These are phyloP conservation scores for Netta rufina DNA, from an alignment of 2,797 vertebrate species.

Conservation along the genomic window DNA sequence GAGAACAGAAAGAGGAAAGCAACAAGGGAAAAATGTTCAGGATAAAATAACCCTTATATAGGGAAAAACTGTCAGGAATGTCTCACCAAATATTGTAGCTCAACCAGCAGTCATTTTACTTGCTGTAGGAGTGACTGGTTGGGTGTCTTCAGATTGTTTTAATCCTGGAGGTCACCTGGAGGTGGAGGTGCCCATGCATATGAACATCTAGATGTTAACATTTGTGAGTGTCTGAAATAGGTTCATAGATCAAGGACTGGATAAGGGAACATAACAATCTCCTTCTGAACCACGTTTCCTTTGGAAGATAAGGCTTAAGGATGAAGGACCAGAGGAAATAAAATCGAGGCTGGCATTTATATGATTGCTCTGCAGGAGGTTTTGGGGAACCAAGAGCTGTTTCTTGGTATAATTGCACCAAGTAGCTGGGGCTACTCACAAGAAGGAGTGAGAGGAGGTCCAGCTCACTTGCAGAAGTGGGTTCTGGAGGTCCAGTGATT, in stretches of 20 bases:
- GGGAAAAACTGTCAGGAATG: background rate
- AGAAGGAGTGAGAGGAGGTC: background rate
- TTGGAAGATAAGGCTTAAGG: background rate
- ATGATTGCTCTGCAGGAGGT: background rate
- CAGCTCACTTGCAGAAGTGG: background rate
- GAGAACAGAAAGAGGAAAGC: background rate
- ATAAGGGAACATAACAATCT: rapidly evolving
- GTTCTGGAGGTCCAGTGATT: rapidly evolving
- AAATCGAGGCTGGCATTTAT: background rate
- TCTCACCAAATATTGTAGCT: background rate
- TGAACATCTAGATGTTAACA: background rate
- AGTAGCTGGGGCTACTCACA: rapidly evolving
- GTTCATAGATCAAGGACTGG: rapidly evolving
- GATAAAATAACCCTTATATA: background rate
- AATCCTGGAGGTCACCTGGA: background rate
- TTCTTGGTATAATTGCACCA: too few relatives aligned
- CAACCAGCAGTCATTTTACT: background rate
- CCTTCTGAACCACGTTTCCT: background rate
- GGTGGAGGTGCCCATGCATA: too few relatives aligned
- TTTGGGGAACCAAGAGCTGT: background rate
- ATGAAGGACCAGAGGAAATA: background rate
- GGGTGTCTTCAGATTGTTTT: background rate
- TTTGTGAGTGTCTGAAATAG: background rate
- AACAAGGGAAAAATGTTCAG: background rate
- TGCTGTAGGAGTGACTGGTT: background rate